These are phyloP conservation scores for Macquaria ambigua DNA, from an alignment of 2,113 vertebrate species.

Conservation along the genomic window DNA sequence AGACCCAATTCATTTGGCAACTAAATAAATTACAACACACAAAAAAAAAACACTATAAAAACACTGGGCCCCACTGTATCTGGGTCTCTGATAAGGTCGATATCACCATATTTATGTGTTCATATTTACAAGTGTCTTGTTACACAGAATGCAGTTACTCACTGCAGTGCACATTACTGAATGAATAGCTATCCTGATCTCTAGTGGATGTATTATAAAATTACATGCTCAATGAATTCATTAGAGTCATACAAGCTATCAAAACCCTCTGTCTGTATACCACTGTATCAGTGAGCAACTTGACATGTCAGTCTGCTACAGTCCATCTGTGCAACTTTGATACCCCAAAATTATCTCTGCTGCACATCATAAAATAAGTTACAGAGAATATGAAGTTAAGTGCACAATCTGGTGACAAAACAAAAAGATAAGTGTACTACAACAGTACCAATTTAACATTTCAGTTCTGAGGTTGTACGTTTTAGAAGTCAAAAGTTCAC, in stretches of 20 bases:
- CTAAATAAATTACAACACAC: background rate
- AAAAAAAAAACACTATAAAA: background rate
- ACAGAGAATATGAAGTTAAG: no score
- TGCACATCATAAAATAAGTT: background rate
- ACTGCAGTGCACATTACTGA: background rate
- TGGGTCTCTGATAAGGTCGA: background rate
- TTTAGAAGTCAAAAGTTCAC: background rate
- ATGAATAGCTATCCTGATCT: conserved; percentile 34
- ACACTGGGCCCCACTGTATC: background rate
- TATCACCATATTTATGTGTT: no score
- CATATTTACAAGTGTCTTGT: background rate
- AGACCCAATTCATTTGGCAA: background rate
- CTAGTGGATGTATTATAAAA: conserved; percentile 38
- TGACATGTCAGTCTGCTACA: background rate
- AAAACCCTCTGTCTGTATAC: background rate
- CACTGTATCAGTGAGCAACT: background rate
- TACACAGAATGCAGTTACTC: background rate
- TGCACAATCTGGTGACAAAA: no score
- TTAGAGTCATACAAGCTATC: background rate
- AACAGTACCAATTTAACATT: background rate
- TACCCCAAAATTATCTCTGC: background rate
- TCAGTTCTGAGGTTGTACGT: background rate
- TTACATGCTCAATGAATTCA: background rate
- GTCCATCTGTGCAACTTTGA: background rate
- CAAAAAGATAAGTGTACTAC: background rate